Evolutionary conservation across 37 sponge, comb jelly and placozoan genomes (phyloP).

Genomic region (Eunapius fragilis): DNA sequence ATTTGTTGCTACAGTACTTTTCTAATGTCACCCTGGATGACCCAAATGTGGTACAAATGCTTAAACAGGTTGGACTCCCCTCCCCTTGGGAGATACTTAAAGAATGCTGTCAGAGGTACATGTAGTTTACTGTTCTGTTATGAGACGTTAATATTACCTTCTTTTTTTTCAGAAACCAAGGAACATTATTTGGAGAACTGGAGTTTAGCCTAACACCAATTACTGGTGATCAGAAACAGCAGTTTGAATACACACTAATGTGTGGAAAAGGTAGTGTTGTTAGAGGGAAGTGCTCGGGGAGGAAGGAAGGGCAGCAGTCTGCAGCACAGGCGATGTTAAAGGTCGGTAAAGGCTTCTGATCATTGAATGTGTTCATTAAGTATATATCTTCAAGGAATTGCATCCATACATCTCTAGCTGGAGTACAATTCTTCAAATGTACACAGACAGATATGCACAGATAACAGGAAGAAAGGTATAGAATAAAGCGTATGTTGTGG

Average conservation of each 20-base stretch:
- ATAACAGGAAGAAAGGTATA: background rate
- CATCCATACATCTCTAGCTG: conserved; percentile 51
- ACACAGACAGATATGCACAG: conserved; percentile 11
- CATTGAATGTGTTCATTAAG: background rate
- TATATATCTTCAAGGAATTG: conserved; percentile 11
- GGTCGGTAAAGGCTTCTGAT: background rate
- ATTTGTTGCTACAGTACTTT: conserved; percentile 26
- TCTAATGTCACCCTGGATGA: conserved; percentile 48
- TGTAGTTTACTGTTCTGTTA: background rate
- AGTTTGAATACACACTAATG: conserved; percentile 11
- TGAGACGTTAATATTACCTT: too few relatives aligned
- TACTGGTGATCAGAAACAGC: conserved; percentile 1
- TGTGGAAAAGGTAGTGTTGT: conserved; percentile 7
- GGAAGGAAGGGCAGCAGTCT: conserved; percentile 42
- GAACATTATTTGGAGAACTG: conserved; percentile 1
- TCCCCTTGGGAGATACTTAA: conserved; percentile 54
- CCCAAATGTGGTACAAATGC: conserved; percentile 12
- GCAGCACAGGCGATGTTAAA: conserved; percentile 54
- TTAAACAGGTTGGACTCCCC: conserved; percentile 49
- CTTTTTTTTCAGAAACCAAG: conserved; percentile 17
- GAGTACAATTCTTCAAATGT: conserved; percentile 34
- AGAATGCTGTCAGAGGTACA: conserved; percentile 36
- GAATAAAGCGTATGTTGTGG: background rate
- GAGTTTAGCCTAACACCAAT: background rate
- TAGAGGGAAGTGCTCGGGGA: conserved; percentile 18